Conservation (phyloP, 2,888 invertebrate species). For the Aphodius granarius region DNA sequence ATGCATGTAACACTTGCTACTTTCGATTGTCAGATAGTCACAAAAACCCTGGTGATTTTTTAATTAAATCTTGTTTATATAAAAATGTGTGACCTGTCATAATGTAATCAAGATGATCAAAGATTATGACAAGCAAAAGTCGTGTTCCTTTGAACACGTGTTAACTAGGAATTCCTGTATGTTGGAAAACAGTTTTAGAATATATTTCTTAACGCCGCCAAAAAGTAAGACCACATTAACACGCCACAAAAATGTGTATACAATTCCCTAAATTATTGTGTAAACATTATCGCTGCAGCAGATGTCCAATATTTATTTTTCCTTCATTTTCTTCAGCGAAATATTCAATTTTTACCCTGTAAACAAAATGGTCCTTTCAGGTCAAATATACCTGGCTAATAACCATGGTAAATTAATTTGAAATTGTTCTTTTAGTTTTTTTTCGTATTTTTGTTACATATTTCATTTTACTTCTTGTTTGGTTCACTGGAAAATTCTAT, state of each 20-base stretch:
- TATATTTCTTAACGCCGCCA: neutral
- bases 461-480: neutral
- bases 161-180: neutral
- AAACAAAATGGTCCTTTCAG: neutral
- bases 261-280: neutral
- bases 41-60: too few relatives aligned
- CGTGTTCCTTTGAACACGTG: too few relatives aligned
- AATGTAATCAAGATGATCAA: too few relatives aligned
- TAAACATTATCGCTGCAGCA: neutral
- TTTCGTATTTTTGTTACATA: neutral
- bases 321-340: neutral
- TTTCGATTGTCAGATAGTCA: too few relatives aligned
- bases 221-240: neutral
- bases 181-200: neutral
- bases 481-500: neutral
- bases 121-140: too few relatives aligned
- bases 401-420: neutral
- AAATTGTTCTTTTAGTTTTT: too few relatives aligned
- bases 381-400: neutral
- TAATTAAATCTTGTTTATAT: too few relatives aligned
- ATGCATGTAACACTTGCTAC: too few relatives aligned
- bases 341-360: neutral
- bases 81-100: too few relatives aligned
- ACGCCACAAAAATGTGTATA: neutral
- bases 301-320: neutral